Conservation (phyloP, 2,797 vertebrate genomes). For the Chaetodon trifasciatus region DNA sequence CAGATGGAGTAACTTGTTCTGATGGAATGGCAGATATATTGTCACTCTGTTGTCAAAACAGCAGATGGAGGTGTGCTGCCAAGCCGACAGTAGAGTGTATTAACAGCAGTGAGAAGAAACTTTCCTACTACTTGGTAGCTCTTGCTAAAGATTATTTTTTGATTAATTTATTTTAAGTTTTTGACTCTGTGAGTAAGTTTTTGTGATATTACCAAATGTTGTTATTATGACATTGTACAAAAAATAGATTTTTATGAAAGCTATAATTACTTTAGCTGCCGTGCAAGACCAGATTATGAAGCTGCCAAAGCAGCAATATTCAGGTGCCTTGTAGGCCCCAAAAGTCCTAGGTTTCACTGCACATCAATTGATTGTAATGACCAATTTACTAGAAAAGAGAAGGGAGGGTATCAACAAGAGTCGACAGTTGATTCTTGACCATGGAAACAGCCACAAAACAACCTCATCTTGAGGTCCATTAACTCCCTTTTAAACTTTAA, state of each 20-base stretch:
- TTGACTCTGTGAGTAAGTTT: background rate
- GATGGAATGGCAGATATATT: conserved; percentile 70
- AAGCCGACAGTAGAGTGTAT: conserved; percentile 34
- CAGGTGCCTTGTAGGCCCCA: background rate
- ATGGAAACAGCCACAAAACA: background rate
- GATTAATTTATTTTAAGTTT: too few species aligned
- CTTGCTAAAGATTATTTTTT: background rate
- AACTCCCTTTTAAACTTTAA: background rate
- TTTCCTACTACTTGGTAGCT: conserved; percentile 32
- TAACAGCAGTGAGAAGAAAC: conserved; percentile 37
- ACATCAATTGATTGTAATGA: background rate
- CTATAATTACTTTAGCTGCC: background rate
- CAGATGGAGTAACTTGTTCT: conserved; percentile 78
- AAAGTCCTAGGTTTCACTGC: background rate
- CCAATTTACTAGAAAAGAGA: background rate
- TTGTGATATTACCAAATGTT: background rate
- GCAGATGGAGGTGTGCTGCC: conserved; percentile 81
- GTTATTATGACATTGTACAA: background rate
- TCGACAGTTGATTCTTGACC: background rate
- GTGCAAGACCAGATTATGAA: background rate
- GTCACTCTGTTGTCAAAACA: conserved; percentile 74
- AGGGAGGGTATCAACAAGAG: background rate
- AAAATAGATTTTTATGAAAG: background rate
- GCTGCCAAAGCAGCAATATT: background rate
- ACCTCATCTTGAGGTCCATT: background rate